Percentiles rank a stretch among this genome's conserved stretches.
These are phyloP conservation scores for Actinostola sp. DNA, from an alignment of 92 coral and sea anemone species.

Conservation along the genomic window DNA sequence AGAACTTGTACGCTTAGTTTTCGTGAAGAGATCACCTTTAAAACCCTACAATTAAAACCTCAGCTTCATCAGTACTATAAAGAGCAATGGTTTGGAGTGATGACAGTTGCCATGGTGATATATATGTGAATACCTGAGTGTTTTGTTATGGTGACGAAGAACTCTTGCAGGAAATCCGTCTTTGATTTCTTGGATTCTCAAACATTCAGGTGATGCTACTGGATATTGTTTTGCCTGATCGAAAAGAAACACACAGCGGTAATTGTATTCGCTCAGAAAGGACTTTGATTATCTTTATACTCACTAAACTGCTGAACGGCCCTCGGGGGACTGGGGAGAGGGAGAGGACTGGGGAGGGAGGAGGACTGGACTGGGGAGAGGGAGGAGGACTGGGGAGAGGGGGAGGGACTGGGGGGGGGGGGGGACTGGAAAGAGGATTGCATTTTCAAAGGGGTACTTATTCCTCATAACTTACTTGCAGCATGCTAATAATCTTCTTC, in stretches of 20 bases:
- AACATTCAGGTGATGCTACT: constrained; percentile 58
- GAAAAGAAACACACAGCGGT: background rate
- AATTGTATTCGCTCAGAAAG: background rate
- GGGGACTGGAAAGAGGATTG: background rate
- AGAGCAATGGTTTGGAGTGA: background rate
- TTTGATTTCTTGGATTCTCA: constrained; percentile 75
- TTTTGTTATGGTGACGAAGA: constrained; percentile 50
- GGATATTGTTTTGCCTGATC: constrained; percentile 29
- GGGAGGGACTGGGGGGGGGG: too few relatives aligned
- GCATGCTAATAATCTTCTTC: constrained; percentile 51
- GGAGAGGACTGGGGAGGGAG: too few relatives aligned
- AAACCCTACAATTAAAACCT: constrained; percentile 38
- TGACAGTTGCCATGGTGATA: background rate
- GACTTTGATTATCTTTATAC: background rate
- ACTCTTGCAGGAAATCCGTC: constrained; percentile 61
- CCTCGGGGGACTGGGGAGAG: too few relatives aligned
- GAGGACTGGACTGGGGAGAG: too few relatives aligned
- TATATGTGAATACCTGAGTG: constrained; percentile 53
- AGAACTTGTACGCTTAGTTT: constrained; percentile 54
- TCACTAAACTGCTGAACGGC: too few relatives aligned
- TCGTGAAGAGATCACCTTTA: constrained; percentile 64
- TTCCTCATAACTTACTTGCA: constrained; percentile 66
- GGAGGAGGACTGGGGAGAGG: too few relatives aligned
- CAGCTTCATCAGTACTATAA: background rate
- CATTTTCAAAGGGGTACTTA: too few relatives aligned